Conservation (phyloP, 2,888 invertebrate species). For the Phalera bucephala region DNA sequence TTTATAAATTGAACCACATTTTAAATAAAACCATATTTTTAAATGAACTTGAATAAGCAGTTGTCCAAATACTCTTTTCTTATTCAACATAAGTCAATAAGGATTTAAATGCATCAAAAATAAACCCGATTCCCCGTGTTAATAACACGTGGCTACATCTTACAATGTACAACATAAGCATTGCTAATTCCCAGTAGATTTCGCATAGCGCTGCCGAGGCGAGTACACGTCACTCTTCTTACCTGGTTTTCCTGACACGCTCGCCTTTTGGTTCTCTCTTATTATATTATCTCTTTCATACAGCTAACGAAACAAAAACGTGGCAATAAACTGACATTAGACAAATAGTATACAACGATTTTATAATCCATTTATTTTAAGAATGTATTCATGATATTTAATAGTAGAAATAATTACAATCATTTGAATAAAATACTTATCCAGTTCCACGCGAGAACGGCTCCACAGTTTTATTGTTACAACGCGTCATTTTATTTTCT, state of each 20-base stretch:
- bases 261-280: conserved; percentile 65
- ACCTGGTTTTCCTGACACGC: conserved; percentile 65
- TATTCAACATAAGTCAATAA: too few relatives aligned
- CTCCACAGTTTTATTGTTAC: conserved; percentile 51
- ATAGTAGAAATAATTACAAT: too few relatives aligned
- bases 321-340: conserved; percentile 8
- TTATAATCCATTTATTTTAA: too few relatives aligned
- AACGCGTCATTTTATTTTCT: conserved; percentile 72
- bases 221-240: conserved; percentile 64
- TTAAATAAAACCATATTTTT: too few relatives aligned
- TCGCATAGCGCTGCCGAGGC: conserved; percentile 43
- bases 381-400: too few relatives aligned
- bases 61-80: too few relatives aligned
- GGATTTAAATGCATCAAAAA: too few relatives aligned
- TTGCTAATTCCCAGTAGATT: conserved; percentile 48
- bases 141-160: conserved; percentile 34
- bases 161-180: conserved; percentile 32
- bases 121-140: conserved; percentile 24
- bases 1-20: too few relatives aligned
- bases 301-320: conserved; percentile 12
- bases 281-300: conserved; percentile 45
- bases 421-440: too few relatives aligned
- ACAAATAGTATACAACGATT: conserved; percentile 5
- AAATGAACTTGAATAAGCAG: too few relatives aligned
- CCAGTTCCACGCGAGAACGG: conserved; percentile 26